Conservation (phyloP, 2,888 invertebrate genomes). For the Lordiphosa andalusiaca region DNA sequence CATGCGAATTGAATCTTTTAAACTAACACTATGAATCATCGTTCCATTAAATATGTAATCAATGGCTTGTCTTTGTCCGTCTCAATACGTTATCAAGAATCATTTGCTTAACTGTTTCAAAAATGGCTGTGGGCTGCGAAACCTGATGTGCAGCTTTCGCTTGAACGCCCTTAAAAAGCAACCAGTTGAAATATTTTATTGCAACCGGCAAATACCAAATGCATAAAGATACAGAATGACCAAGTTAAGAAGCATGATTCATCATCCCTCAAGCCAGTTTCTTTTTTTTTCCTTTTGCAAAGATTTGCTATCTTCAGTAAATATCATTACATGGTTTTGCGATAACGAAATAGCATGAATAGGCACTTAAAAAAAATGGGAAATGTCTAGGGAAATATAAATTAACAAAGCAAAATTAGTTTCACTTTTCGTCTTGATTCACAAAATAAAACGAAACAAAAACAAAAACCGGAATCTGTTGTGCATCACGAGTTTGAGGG, state of each 20-base stretch:
- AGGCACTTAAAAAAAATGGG: constrained; percentile 25
- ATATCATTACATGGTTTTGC: constrained; percentile 22
- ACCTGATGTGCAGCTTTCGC: constrained; percentile 65
- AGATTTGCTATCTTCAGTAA: neutral
- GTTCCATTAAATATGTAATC: constrained; percentile 8
- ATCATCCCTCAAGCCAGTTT: constrained; percentile 8
- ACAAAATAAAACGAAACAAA: neutral
- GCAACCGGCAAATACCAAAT: constrained; percentile 14
- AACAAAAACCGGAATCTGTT: constrained; percentile 58
- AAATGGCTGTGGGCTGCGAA: constrained; percentile 29
- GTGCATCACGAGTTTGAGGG: constrained; percentile 38
- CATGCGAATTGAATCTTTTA: constrained; percentile 1
- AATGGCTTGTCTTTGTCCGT: constrained; percentile 29
- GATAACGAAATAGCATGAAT: constrained; percentile 36
- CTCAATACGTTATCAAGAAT: constrained; percentile 7
- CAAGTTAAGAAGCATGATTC: constrained; percentile 20
- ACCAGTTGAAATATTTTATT: constrained; percentile 7
- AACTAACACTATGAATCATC: neutral
- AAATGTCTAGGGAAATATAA: constrained; percentile 15
- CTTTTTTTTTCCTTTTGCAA: neutral
- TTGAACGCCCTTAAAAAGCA: constrained; percentile 29
- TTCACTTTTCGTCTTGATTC: constrained; percentile 46
- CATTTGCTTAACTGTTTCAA: constrained; percentile 3
- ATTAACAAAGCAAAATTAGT: constrained; percentile 23
- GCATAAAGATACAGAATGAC: constrained; percentile 16